phyloP scores from a whole-genome alignment of 2,113 vertebrate species.

The Phrynosoma blainvillii region DNA sequence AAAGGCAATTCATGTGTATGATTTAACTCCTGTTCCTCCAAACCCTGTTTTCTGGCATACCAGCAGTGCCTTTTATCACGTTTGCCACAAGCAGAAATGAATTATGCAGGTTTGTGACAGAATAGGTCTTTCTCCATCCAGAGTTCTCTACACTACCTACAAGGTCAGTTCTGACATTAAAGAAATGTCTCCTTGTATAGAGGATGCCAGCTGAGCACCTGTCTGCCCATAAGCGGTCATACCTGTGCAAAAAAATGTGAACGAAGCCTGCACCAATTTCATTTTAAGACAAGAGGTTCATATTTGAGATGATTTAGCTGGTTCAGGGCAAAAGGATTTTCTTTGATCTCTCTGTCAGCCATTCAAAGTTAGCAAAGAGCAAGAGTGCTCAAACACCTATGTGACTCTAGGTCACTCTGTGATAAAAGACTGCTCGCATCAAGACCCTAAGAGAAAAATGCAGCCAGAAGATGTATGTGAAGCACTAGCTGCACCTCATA shows the following conservation, averaged over 20 bases:
- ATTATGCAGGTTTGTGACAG: background rate
- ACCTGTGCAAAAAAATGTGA: background rate
- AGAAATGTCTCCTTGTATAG: background rate
- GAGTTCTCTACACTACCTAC: background rate
- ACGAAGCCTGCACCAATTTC: background rate
- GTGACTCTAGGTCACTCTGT: background rate
- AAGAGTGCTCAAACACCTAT: conserved; percentile 1
- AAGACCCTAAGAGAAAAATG: background rate
- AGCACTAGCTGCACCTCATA: background rate
- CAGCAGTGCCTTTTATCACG: background rate
- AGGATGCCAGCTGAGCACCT: background rate
- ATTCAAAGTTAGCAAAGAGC: conserved; percentile 9
- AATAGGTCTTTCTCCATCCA: background rate
- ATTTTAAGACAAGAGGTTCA: conserved; percentile 21
- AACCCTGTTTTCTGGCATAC: background rate
- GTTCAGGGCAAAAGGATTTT: fast-evolving
- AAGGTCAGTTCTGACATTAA: background rate
- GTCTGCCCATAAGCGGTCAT: background rate
- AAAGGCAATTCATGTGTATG: background rate
- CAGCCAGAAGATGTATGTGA: background rate
- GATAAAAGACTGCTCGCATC: background rate
- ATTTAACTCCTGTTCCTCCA: background rate
- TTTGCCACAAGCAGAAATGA: background rate
- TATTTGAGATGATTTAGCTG: background rate
- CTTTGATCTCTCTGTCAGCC: conserved; percentile 7